Conservation (phyloP, 2,888 invertebrate species). For the Microctonus brassicae region DNA sequence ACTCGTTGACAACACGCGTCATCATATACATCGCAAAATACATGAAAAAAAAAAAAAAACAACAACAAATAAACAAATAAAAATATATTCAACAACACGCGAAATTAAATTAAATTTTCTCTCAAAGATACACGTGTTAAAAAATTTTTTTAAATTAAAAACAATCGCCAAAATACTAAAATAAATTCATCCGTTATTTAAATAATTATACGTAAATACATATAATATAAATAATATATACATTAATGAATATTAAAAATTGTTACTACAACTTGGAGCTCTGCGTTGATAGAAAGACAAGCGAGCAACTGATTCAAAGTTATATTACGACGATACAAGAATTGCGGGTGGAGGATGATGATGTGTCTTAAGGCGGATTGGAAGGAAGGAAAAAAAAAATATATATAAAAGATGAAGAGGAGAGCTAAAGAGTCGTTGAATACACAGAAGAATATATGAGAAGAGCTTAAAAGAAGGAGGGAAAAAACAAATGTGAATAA, state of each 20-base stretch:
- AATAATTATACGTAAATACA: neutral
- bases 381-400: neutral
- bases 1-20: slow-evolving; percentile 7
- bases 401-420: neutral
- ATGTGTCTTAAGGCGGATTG: neutral
- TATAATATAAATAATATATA: neutral
- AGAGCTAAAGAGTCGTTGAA: neutral
- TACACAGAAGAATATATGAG: neutral
- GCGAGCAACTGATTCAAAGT: slow-evolving; percentile 9
- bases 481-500: neutral
- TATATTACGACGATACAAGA: neutral
- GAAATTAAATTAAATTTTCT: too few species aligned
- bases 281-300: neutral
- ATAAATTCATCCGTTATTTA: neutral
- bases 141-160: neutral
- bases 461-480: neutral
- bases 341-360: slow-evolving; percentile 1
- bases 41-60: neutral
- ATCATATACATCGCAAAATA: neutral
- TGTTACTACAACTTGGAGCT: neutral
- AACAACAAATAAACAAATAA: neutral
- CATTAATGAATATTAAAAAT: neutral
- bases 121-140: neutral
- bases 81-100: neutral
- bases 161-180: neutral